These are phyloP conservation scores for Ictalurus furcatus DNA, from an alignment of 2,113 vertebrate species.

Conservation along the genomic window DNA sequence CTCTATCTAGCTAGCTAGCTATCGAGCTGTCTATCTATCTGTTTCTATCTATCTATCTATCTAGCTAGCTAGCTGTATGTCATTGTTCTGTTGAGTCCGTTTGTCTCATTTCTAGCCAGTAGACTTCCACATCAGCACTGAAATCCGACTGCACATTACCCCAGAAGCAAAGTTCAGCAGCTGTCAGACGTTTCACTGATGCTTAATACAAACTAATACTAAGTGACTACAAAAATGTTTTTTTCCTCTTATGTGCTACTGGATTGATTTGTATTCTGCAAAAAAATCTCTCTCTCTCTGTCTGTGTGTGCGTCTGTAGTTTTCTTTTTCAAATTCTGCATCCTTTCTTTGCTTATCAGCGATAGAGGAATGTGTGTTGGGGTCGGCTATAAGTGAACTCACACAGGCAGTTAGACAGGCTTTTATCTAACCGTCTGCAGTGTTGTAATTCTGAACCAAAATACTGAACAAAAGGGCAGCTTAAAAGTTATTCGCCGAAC, in stretches of 20 bases:
- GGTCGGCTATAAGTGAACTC: slow-evolving; percentile 18
- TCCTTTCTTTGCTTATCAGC: neutral
- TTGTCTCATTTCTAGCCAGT: neutral
- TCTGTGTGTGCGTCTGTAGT: neutral
- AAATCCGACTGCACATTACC: neutral
- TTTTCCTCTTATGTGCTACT: neutral
- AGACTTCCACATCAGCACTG: neutral
- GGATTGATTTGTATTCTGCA: neutral
- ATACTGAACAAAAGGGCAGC: neutral
- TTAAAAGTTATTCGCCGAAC: neutral
- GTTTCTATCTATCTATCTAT: no score
- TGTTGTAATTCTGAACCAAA: neutral
- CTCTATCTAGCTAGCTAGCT: no score
- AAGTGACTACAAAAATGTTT: neutral
- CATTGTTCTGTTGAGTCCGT: neutral
- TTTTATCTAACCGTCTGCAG: neutral
- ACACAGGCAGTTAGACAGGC: slow-evolving; percentile 5
- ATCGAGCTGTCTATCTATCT: no score
- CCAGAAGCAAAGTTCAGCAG: neutral
- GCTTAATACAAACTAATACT: neutral
- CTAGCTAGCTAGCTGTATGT: no score
- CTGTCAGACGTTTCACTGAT: neutral
- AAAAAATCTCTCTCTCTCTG: neutral
- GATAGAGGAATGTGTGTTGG: slow-evolving; percentile 10
- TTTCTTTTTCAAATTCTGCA: neutral